These are phyloP conservation scores for Antheraea pernyi DNA, from an alignment of 1,140 invertebrate species.

Conservation along the genomic window DNA sequence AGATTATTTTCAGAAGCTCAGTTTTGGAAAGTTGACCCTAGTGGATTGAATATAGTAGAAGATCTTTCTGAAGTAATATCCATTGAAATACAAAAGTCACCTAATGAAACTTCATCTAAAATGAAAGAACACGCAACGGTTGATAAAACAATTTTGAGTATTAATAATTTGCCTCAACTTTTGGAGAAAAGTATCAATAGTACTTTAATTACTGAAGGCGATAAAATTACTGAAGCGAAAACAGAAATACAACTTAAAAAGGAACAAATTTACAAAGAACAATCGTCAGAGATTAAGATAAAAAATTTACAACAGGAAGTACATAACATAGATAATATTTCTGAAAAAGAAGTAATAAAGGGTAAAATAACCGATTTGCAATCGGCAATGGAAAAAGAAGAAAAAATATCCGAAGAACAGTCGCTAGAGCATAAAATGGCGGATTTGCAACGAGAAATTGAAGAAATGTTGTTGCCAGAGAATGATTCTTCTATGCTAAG, in stretches of 20 bases:
- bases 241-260: slow-evolving; percentile 11
- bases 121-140: neutral
- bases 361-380: neutral
- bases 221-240: slow-evolving; percentile 13
- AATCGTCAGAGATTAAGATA: neutral
- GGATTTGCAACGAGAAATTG: slow-evolving; percentile 72
- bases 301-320: neutral
- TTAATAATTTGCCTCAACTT: neutral
- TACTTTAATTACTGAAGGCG: slow-evolving; percentile 19
- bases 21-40: slow-evolving; percentile 64
- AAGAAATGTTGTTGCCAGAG: slow-evolving; percentile 71
- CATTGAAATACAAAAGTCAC: slow-evolving; percentile 32
- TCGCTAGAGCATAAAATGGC: slow-evolving; percentile 73
- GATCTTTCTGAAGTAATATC: slow-evolving; percentile 44
- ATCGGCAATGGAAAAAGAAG: slow-evolving; percentile 5
- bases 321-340: neutral
- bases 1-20: slow-evolving; percentile 67
- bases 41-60: slow-evolving; percentile 36
- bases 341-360: neutral
- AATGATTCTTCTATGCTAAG: slow-evolving; percentile 57
- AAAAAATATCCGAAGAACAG: slow-evolving; percentile 58
- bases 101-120: slow-evolving; percentile 6
- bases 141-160: neutral
- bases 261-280: neutral
- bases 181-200: neutral